Percentiles rank a stretch among this genome's conserved stretches.
phyloP scores from a whole-genome alignment of 1,140 invertebrate genomes.

The Elymnias hypermnestra region DNA sequence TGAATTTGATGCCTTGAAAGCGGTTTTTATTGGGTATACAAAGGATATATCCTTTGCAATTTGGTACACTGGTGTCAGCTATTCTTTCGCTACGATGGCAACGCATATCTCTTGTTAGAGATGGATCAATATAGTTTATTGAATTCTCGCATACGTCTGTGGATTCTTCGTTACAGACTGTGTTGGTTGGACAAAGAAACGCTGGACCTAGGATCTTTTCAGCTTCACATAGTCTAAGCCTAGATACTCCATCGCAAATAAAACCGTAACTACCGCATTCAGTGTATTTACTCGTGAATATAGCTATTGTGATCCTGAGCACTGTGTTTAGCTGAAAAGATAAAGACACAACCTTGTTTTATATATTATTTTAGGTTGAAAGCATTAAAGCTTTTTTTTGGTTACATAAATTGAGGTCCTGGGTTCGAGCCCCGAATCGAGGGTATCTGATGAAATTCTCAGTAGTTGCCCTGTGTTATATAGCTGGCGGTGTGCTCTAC shows the following conservation, averaged over 20 bases:
- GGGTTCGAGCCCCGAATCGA: too few relatives aligned
- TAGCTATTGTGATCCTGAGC: neutral
- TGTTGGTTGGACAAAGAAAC: slow-evolving; percentile 54
- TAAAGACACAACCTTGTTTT: neutral
- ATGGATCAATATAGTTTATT: slow-evolving; percentile 47
- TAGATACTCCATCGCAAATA: slow-evolving; percentile 46
- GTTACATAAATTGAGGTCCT: too few relatives aligned
- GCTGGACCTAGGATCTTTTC: slow-evolving; percentile 44
- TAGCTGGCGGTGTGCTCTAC: too few relatives aligned
- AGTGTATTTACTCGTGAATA: neutral
- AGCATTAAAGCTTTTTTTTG: too few relatives aligned
- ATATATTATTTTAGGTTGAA: too few relatives aligned
- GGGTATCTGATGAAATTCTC: too few relatives aligned
- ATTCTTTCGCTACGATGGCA: slow-evolving; percentile 57
- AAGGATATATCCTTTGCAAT: slow-evolving; percentile 64
- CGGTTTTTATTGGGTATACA: slow-evolving; percentile 62
- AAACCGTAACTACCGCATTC: slow-evolving; percentile 61
- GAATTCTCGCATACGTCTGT: slow-evolving; percentile 51
- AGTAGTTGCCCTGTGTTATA: too few relatives aligned
- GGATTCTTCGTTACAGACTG: slow-evolving; percentile 58
- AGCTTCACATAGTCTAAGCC: slow-evolving; percentile 51
- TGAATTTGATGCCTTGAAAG: slow-evolving; percentile 65
- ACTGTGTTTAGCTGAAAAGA: neutral
- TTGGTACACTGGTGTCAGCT: slow-evolving; percentile 52
- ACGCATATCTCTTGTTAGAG: slow-evolving; percentile 35